These are phyloP conservation scores for Penaeus monodon DNA, from an alignment of 2,888 invertebrate species.

Conservation along the genomic window DNA sequence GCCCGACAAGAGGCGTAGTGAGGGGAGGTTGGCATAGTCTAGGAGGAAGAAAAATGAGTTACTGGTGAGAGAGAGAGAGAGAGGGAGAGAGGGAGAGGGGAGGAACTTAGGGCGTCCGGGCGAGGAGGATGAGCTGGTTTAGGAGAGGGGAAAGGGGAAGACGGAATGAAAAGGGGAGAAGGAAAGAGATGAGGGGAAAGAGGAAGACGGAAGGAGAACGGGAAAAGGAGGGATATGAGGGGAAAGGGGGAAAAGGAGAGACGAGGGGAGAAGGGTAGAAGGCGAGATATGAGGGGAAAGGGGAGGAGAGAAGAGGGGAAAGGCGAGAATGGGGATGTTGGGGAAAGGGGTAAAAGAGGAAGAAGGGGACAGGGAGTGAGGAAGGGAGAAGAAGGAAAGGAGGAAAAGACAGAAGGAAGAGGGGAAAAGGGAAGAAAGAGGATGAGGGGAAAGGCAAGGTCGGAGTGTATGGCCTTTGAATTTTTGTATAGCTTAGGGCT, in stretches of 20 bases:
- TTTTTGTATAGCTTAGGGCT: too few relatives aligned
- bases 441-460: too few relatives aligned
- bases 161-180: neutral
- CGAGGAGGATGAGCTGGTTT: slow-evolving; percentile 2
- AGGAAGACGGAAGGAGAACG: neutral
- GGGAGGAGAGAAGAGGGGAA: slow-evolving; percentile 4
- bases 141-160: neutral
- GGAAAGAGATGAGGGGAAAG: neutral
- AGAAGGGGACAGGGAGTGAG: neutral
- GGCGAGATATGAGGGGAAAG: neutral
- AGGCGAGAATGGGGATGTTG: too few relatives aligned
- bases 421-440: too few relatives aligned
- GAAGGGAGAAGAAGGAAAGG: neutral
- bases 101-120: neutral
- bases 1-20: neutral
- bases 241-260: neutral
- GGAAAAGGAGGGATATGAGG: neutral
- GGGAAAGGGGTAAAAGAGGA: slow-evolving; percentile 1
- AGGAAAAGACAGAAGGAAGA: neutral
- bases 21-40: neutral
- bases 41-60: slow-evolving; percentile 2
- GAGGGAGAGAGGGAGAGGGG: neutral
- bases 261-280: neutral
- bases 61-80: too few relatives aligned
- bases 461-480: too few relatives aligned